Evolutionary conservation across 2,113 vertebrate species (phyloP).

Genomic region (Marcusenius ussheri): DNA sequence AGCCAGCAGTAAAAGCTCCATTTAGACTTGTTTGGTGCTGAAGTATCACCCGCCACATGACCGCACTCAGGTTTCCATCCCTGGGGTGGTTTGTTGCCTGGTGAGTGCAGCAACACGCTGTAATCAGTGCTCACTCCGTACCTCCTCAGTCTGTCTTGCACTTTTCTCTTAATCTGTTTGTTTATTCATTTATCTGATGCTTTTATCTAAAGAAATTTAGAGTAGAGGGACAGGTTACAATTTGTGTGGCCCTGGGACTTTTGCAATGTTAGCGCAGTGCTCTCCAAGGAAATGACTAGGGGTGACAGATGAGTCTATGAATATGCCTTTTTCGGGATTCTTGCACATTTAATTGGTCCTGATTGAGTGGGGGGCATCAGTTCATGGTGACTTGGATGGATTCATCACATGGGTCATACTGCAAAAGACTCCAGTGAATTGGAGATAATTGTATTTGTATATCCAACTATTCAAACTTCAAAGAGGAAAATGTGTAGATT

Average conservation of each 20-base stretch:
- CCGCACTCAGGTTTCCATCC: no score
- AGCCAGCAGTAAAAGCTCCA: no score
- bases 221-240: background rate
- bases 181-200: background rate
- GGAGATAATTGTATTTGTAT: background rate
- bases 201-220: background rate
- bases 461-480: background rate
- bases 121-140: no score
- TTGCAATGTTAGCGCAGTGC: background rate
- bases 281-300: background rate
- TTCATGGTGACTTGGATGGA: background rate
- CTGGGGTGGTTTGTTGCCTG: no score
- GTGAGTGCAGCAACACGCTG: no score
- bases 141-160: background rate
- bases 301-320: background rate
- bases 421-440: background rate
- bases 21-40: no score
- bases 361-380: background rate
- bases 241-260: background rate
- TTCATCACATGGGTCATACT: background rate
- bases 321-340: background rate
- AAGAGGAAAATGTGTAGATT: background rate
- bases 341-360: background rate
- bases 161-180: background rate
- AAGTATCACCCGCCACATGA: no score